Conservation (phyloP, 30 jellyfish, hydroid and myxozoan species). For the Aurelia aurita region DNA sequence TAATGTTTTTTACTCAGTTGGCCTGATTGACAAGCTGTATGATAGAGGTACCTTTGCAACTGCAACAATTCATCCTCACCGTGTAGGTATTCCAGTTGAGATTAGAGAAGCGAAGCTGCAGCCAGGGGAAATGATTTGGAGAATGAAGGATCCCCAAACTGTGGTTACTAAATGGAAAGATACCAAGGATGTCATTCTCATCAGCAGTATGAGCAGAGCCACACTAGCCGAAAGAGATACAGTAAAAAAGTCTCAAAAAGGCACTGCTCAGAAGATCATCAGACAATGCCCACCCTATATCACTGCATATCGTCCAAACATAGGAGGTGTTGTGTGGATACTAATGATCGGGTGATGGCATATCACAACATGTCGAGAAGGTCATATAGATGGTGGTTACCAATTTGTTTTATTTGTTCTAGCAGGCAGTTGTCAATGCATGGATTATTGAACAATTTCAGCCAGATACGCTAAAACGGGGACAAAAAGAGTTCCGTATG, state of each 20-base stretch:
- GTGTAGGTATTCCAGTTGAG: conserved; percentile 23
- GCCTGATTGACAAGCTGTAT: conserved; percentile 25
- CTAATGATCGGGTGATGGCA: conserved; percentile 38
- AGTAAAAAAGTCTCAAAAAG: not conserved
- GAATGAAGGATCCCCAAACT: conserved; percentile 38
- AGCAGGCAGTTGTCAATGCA: conserved; percentile 52
- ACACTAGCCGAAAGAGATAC: conserved; percentile 15
- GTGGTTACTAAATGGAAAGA: conserved; percentile 34
- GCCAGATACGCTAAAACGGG: conserved; percentile 26
- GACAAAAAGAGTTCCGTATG: conserved; percentile 33
- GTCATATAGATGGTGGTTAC: conserved; percentile 50
- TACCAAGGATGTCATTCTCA: conserved; percentile 42
- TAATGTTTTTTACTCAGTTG: conserved; percentile 38
- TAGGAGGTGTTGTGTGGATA: too few relatives aligned
- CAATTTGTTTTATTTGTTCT: conserved; percentile 22
- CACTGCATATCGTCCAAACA: conserved; percentile 16
- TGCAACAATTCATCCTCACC: conserved; percentile 40
- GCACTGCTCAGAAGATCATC: conserved; percentile 32
- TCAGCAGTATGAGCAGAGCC: conserved; percentile 34
- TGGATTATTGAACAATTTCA: conserved; percentile 37
- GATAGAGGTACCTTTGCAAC: conserved; percentile 36
- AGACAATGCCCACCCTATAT: conserved; percentile 47
- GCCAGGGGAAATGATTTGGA: conserved; percentile 36
- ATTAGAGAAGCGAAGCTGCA: conserved; percentile 30
- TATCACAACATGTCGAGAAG: conserved; percentile 29